Conservation (phyloP, 2,797 vertebrate genomes). For the Tenualosa ilisha region DNA sequence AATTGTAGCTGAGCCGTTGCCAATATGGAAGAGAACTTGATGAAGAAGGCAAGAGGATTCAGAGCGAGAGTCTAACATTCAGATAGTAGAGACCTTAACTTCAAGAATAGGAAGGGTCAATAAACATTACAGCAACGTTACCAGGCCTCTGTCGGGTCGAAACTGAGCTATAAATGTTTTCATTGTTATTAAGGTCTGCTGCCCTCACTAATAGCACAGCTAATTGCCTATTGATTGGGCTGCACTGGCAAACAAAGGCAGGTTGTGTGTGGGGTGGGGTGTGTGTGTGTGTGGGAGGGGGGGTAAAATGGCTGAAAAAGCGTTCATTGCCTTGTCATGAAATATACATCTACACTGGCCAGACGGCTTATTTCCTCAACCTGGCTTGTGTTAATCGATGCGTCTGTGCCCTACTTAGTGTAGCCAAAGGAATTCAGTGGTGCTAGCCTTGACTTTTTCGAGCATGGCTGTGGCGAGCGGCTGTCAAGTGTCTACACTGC, state of each 20-base stretch:
- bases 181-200: neutral
- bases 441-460: neutral
- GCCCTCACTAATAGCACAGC: neutral
- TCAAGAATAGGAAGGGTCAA: no score
- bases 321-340: neutral
- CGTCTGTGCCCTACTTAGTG: neutral
- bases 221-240: conserved; percentile 6
- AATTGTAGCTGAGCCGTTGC: neutral
- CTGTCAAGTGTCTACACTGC: neutral
- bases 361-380: neutral
- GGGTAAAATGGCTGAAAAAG: neutral
- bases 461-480: neutral
- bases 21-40: neutral
- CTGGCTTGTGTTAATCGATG: neutral
- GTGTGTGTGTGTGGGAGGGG: neutral
- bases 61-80: neutral
- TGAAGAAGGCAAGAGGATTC: neutral
- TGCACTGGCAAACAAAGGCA: neutral
- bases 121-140: no score
- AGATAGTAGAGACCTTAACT: neutral
- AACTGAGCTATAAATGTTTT: neutral
- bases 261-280: neutral
- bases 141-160: no score
- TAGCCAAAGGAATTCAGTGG: neutral
- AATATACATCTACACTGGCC: neutral